Conservation (phyloP, 2,888 invertebrate species). For the Acronicta aceris region DNA sequence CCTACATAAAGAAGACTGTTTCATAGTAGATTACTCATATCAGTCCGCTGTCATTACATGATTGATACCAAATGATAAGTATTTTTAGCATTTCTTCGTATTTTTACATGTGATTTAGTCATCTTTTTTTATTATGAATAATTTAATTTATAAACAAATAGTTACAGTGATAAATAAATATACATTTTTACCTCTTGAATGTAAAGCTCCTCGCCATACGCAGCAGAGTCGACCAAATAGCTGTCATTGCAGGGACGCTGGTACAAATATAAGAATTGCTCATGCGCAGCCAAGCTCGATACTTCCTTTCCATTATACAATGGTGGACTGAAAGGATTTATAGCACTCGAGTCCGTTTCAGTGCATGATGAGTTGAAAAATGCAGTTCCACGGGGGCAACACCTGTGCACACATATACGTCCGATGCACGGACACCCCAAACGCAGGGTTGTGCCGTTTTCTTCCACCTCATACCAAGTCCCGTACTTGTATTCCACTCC, state of each 20-base stretch:
- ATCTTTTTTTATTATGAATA: background rate
- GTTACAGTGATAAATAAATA: background rate
- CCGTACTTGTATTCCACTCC: conserved; percentile 71
- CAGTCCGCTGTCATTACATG: conserved; percentile 6
- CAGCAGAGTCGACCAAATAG: conserved; percentile 71
- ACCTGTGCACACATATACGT: conserved; percentile 78
- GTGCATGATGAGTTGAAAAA: conserved; percentile 66
- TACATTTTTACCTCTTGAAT: conserved; percentile 75
- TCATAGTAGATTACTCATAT: conserved; percentile 21
- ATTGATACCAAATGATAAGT: conserved; percentile 30
- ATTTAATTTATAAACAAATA: background rate
- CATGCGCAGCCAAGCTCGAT: conserved; percentile 62
- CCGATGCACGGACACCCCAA: conserved; percentile 81
- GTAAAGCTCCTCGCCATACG: conserved; percentile 66
- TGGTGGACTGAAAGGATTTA: conserved; percentile 76
- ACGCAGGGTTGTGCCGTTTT: conserved; percentile 57
- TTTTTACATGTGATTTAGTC: conserved; percentile 21
- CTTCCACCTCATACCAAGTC: conserved; percentile 72
- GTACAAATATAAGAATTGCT: conserved; percentile 77
- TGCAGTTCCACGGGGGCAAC: conserved; percentile 69
- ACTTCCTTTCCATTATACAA: conserved; percentile 70
- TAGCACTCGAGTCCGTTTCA: conserved; percentile 59
- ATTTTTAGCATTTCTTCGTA: conserved; percentile 26
- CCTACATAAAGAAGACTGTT: background rate
- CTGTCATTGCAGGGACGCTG: conserved; percentile 67